These are phyloP conservation scores for Xenopus petersii DNA, from an alignment of 2,797 vertebrate genomes.

Conservation along the genomic window DNA sequence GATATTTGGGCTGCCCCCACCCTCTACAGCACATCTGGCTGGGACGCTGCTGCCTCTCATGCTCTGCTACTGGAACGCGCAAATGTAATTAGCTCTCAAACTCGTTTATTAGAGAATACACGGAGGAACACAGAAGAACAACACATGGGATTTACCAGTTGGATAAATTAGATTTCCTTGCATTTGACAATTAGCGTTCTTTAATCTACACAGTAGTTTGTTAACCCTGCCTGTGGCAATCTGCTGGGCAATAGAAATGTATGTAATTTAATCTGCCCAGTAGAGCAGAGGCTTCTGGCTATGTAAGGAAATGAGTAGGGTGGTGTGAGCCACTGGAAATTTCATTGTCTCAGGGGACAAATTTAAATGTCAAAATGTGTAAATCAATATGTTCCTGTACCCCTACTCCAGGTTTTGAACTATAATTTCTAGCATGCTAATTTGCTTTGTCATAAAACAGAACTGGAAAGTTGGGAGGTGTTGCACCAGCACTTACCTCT, in stretches of 20 bases:
- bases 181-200: conserved; percentile 45
- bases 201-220: conserved; percentile 29
- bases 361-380: too few relatives aligned
- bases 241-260: background rate
- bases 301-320: too few relatives aligned
- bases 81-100: conserved; percentile 46
- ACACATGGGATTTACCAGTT: conserved; percentile 26
- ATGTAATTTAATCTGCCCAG: background rate
- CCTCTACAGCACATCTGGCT: conserved; percentile 39
- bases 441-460: too few relatives aligned
- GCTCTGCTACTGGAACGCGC: conserved; percentile 21
- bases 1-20: conserved; percentile 4
- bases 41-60: conserved; percentile 22
- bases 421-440: too few relatives aligned
- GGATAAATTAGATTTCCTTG: conserved; percentile 37
- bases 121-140: conserved; percentile 22
- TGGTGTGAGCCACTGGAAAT: too few relatives aligned
- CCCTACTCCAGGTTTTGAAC: too few relatives aligned
- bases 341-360: too few relatives aligned
- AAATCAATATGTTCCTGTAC: too few relatives aligned
- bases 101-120: conserved; percentile 45
- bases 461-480: too few relatives aligned
- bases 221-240: conserved; percentile 21
- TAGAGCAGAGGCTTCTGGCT: too few relatives aligned
- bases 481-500: too few relatives aligned